A percentile compares a stretch with the other conserved stretches of the same genome.
These are phyloP conservation scores for Triplophysa siluroides DNA, from an alignment of 2,113 vertebrate genomes.

Conservation along the genomic window DNA sequence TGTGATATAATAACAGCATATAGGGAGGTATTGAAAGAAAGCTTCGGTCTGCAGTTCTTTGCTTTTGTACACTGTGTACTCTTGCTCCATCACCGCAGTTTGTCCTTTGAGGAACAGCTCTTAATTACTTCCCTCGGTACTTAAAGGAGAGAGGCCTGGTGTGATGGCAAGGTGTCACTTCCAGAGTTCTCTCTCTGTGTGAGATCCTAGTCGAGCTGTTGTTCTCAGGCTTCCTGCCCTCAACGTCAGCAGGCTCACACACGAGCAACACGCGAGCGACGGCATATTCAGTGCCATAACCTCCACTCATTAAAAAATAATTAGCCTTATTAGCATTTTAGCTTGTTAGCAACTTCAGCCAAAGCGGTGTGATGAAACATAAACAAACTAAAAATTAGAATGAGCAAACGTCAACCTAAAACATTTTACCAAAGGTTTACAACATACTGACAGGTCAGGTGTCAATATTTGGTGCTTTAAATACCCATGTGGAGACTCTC, in stretches of 20 bases:
- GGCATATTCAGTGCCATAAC: conserved; percentile 27
- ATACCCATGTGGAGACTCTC: too few relatives aligned
- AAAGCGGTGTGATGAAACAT: conserved; percentile 36
- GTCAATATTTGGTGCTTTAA: too few relatives aligned
- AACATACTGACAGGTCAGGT: too few relatives aligned
- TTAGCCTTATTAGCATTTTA: conserved; percentile 55
- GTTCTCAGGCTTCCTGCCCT: conserved; percentile 18
- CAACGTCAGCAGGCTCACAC: not conserved
- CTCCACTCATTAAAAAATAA: conserved; percentile 58
- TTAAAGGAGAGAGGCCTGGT: conserved; percentile 37
- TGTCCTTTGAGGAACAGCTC: conserved; percentile 31
- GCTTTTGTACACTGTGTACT: conserved; percentile 21
- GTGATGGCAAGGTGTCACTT: conserved; percentile 43
- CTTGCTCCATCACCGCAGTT: conserved; percentile 28
- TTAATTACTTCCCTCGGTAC: conserved; percentile 50
- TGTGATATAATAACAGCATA: too few relatives aligned
- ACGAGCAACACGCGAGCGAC: not conserved
- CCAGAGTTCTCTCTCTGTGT: conserved; percentile 34
- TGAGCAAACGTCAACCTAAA: too few relatives aligned
- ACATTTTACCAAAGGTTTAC: too few relatives aligned
- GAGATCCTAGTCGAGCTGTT: conserved; percentile 34
- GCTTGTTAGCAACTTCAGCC: conserved; percentile 39
- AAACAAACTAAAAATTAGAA: conserved; percentile 45
- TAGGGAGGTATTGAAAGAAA: not conserved
- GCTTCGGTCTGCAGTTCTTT: not conserved